These are phyloP conservation scores for Propithecus deckenii DNA, from an alignment of 2,797 vertebrate genomes.

Conservation along the genomic window DNA sequence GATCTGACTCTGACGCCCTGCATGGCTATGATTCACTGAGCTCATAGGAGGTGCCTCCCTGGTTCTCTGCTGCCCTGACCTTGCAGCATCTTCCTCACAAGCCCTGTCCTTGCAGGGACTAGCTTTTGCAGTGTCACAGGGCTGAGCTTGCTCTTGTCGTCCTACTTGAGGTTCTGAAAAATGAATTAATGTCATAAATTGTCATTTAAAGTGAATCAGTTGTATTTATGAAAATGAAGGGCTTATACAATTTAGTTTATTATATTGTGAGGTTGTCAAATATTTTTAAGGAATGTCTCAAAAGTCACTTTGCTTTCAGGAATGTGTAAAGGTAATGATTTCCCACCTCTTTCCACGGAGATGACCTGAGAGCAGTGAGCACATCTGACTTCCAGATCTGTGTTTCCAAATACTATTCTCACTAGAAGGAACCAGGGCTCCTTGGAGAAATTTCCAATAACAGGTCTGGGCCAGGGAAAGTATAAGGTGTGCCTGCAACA, in stretches of 20 bases:
- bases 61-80: background rate
- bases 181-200: background rate
- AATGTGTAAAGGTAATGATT: background rate
- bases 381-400: background rate
- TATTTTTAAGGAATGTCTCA: constrained; percentile 27
- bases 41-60: background rate
- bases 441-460: background rate
- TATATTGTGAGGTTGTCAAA: background rate
- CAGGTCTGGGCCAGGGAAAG: background rate
- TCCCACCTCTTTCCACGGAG: background rate
- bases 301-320: background rate
- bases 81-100: background rate
- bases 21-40: background rate
- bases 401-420: constrained; percentile 8
- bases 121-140: background rate
- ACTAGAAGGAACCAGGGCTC: background rate
- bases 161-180: constrained; percentile 19
- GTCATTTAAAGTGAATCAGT: background rate
- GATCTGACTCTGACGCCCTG: background rate
- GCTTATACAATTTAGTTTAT: background rate
- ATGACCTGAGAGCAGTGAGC: background rate
- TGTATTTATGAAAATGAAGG: background rate
- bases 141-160: background rate
- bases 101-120: background rate
- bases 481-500: background rate